Evolutionary conservation across 2,797 vertebrate genomes (phyloP).

Genomic region (Gadopsis marmoratus): DNA sequence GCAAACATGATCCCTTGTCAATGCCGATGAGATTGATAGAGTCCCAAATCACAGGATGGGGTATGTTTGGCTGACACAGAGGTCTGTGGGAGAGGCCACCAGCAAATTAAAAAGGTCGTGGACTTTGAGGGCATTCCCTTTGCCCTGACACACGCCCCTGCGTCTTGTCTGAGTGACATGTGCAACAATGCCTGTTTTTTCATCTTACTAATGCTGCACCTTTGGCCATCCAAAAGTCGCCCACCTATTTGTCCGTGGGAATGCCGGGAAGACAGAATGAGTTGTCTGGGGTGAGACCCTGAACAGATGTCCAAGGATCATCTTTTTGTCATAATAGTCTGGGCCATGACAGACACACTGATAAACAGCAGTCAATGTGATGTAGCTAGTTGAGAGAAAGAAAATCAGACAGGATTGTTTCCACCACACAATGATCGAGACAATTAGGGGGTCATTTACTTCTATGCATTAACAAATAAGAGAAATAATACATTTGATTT

Average conservation of each 20-base stretch:
- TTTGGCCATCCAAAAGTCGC: constrained; percentile 65
- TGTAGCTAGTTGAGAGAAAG: constrained; percentile 49
- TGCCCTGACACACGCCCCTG: constrained; percentile 72
- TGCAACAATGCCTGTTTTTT: constrained; percentile 76
- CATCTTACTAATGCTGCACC: constrained; percentile 70
- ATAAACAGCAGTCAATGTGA: constrained; percentile 38
- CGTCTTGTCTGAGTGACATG: constrained; percentile 73
- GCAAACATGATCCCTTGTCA: constrained; percentile 56
- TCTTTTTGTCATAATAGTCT: constrained; percentile 56
- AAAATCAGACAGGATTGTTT: constrained; percentile 53
- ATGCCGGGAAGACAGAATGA: constrained; percentile 69
- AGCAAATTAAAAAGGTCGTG: constrained; percentile 75
- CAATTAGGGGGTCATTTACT: constrained; percentile 11
- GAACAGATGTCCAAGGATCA: constrained; percentile 48
- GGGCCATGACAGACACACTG: constrained; percentile 50
- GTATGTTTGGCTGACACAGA: constrained; percentile 41
- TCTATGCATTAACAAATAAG: constrained; percentile 12
- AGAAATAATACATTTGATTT: constrained; percentile 8
- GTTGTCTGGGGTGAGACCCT: constrained; percentile 64
- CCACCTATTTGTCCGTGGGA: constrained; percentile 76
- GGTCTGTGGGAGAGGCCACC: constrained; percentile 82
- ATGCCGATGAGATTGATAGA: constrained; percentile 58
- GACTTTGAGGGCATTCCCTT: constrained; percentile 66
- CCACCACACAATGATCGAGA: constrained; percentile 11
- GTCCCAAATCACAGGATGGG: constrained; percentile 51